These are phyloP conservation scores for Arnoldichthys spilopterus DNA, from an alignment of 2,797 vertebrate genomes.

Conservation along the genomic window DNA sequence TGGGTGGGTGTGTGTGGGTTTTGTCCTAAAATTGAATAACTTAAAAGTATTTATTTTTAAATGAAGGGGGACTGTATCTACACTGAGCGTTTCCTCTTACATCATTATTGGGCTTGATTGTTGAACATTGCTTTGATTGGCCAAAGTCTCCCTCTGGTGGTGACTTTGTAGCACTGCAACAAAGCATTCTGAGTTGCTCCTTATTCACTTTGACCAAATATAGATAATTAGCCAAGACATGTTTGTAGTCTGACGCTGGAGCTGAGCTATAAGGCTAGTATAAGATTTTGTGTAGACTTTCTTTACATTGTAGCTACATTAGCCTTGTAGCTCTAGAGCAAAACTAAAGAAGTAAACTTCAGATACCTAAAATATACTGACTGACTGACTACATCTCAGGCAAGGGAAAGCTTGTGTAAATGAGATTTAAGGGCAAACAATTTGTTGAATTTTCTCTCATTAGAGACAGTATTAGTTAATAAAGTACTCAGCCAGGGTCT, in stretches of 20 bases:
- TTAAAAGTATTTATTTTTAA: not conserved
- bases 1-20: constrained; percentile 24
- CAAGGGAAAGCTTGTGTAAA: too few relatives aligned
- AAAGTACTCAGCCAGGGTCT: not conserved
- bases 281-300: too few relatives aligned
- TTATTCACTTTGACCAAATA: not conserved
- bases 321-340: too few relatives aligned
- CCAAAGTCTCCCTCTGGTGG: constrained; percentile 72
- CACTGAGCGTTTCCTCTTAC: not conserved
- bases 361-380: too few relatives aligned
- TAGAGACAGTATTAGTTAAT: too few relatives aligned
- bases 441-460: too few relatives aligned
- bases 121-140: not conserved
- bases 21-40: not conserved
- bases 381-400: not conserved
- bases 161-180: constrained; percentile 39
- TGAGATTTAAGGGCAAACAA: too few relatives aligned
- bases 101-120: not conserved
- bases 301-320: too few relatives aligned
- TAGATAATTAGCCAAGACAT: too few relatives aligned
- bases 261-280: too few relatives aligned
- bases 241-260: too few relatives aligned
- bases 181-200: not conserved
- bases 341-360: too few relatives aligned
- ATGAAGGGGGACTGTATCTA: not conserved